Percentiles rank a stretch among this genome's conserved stretches.
Evolutionary conservation across 2,113 vertebrate genomes (phyloP).

Genomic region (Dascyllus trimaculatus): DNA sequence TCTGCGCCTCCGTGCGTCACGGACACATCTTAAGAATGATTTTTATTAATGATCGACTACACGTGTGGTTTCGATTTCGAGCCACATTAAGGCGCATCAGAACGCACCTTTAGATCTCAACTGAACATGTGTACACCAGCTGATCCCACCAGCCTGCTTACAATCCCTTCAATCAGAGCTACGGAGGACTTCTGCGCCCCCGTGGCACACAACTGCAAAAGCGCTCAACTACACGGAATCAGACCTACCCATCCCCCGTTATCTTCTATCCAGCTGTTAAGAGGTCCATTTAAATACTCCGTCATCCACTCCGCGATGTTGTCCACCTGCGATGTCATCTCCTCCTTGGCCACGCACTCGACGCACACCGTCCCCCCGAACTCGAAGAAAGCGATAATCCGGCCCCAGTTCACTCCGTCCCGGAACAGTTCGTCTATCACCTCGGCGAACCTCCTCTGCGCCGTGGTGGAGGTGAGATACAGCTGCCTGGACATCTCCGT

Average conservation of each 20-base stretch:
- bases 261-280: constrained; percentile 97
- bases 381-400: constrained; percentile 98
- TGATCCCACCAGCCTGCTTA: background rate
- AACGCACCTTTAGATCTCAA: background rate
- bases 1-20: constrained; percentile 54
- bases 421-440: constrained; percentile 98
- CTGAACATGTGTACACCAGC: background rate
- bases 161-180: background rate
- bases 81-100: background rate
- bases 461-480: constrained; percentile 91
- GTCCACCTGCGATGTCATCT: constrained; percentile 93
- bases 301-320: constrained; percentile 97
- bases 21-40: constrained; percentile 30
- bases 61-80: constrained; percentile 34
- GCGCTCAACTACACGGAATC: constrained; percentile 42
- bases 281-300: constrained; percentile 95
- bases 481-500: constrained; percentile 95
- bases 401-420: constrained; percentile 98
- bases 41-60: constrained; percentile 38
- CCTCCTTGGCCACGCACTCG: constrained; percentile 93
- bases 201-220: constrained; percentile 47
- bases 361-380: constrained; percentile 96
- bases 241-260: constrained; percentile 98
- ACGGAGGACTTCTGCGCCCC: constrained; percentile 47
- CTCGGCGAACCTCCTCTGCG: constrained; percentile 90